Percentiles rank a stretch among this genome's conserved stretches.
Evolutionary conservation across 2,113 vertebrate species (phyloP).

Genomic region (Morone saxatilis): DNA sequence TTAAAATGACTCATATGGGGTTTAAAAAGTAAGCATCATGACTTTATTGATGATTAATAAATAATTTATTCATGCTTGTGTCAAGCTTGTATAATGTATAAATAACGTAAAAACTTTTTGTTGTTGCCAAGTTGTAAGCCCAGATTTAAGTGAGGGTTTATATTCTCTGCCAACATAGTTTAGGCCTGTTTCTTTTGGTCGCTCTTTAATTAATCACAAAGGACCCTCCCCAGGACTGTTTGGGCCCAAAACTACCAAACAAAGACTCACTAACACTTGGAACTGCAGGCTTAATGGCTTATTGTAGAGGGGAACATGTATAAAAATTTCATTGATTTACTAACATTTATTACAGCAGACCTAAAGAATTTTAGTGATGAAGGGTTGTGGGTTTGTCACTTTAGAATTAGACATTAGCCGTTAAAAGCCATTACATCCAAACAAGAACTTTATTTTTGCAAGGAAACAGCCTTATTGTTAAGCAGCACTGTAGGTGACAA

Average conservation of each 20-base stretch:
- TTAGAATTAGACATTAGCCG: not conserved
- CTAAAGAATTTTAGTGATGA: not conserved
- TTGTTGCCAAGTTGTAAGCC: not conserved
- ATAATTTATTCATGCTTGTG: slow-evolving; percentile 1
- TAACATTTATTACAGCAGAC: not conserved
- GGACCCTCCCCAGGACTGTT: not conserved
- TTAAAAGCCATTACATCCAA: not conserved
- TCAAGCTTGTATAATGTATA: slow-evolving; percentile 1
- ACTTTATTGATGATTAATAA: not conserved
- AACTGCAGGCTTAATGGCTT: not conserved
- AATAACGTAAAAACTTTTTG: slow-evolving; percentile 4
- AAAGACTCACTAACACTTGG: not conserved
- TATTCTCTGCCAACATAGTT: not conserved
- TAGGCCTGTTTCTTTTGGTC: not conserved
- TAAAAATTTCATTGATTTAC: not conserved
- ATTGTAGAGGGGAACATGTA: not conserved
- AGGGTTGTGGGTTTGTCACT: not conserved
- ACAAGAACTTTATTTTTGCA: not conserved
- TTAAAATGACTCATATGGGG: no score
- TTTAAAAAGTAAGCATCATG: not conserved
- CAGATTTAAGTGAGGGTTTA: slow-evolving; percentile 3
- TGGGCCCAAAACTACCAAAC: not conserved
- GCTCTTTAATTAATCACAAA: not conserved
- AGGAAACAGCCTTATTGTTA: slow-evolving; percentile 19
- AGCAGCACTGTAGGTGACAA: slow-evolving; percentile 2